Conservation (phyloP, 1,140 invertebrate species). For the Trichogramma pretiosum region DNA sequence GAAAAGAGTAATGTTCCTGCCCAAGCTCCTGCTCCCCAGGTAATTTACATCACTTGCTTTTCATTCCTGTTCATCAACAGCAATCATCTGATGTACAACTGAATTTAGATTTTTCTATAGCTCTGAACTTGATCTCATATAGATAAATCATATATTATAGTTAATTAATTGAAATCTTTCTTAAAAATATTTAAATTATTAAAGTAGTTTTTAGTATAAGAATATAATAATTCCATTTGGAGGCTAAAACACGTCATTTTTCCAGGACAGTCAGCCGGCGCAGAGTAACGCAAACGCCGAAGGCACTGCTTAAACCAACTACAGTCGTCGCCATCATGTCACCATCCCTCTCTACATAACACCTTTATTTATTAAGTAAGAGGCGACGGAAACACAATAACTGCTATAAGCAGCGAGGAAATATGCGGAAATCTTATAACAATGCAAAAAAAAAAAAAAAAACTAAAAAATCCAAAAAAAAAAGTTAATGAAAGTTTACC, state of each 20-base stretch:
- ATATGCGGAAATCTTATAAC: slow-evolving; percentile 32
- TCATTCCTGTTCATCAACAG: too few relatives aligned
- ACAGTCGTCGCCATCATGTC: slow-evolving; percentile 23
- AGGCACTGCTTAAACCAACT: slow-evolving; percentile 47
- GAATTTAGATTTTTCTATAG: too few relatives aligned
- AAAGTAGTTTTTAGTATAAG: too few relatives aligned
- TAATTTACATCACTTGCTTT: too few relatives aligned
- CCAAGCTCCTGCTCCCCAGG: slow-evolving; percentile 39
- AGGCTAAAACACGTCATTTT: too few relatives aligned
- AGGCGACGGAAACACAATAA: slow-evolving; percentile 19
- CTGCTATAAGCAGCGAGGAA: slow-evolving; percentile 27
- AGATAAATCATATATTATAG: too few relatives aligned
- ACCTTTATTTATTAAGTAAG: slow-evolving; percentile 14
- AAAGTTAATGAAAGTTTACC: slow-evolving; percentile 23
- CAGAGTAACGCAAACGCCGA: slow-evolving; percentile 39
- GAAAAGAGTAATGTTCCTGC: slow-evolving; percentile 41
- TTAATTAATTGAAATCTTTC: too few relatives aligned
- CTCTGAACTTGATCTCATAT: too few relatives aligned
- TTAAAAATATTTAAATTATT: too few relatives aligned
- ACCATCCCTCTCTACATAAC: slow-evolving; percentile 16
- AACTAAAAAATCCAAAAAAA: slow-evolving; percentile 27
- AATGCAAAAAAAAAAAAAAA: slow-evolving; percentile 32
- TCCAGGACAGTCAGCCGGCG: slow-evolving; percentile 48
- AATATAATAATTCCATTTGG: too few relatives aligned
- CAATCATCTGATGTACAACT: too few relatives aligned